A percentile compares a stretch with the other conserved stretches of the same genome.
Conservation (phyloP, 2,113 vertebrate species). For the Nipponia nippon region DNA sequence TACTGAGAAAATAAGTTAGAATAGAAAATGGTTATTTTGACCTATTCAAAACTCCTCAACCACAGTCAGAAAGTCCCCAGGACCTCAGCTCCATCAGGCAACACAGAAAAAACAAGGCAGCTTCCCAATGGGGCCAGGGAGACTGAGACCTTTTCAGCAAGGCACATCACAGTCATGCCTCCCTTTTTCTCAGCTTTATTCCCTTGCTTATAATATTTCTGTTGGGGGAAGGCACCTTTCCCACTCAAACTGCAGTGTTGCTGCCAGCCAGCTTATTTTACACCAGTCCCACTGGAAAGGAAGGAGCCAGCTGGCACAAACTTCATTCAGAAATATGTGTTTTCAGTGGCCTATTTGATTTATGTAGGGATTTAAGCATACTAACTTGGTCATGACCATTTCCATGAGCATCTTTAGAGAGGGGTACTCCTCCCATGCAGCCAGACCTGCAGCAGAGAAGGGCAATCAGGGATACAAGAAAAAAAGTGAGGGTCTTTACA, state of each 20-base stretch:
- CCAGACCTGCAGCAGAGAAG: slow-evolving; percentile 76
- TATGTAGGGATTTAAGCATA: neutral
- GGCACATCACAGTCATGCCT: neutral
- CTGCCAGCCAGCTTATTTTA: neutral
- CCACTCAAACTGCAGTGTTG: neutral
- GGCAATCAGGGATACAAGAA: neutral
- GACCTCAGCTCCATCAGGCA: accelerated
- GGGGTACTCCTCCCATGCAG: slow-evolving; percentile 96
- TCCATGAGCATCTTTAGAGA: slow-evolving; percentile 99
- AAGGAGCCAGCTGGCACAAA: neutral
- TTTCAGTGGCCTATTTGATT: neutral
- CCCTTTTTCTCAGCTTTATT: neutral
- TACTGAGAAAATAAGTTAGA: slow-evolving; percentile 68
- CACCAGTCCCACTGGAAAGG: neutral
- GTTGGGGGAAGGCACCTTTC: neutral
- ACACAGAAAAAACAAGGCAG: neutral
- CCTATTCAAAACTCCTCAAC: neutral
- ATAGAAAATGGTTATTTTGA: neutral
- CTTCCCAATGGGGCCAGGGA: neutral
- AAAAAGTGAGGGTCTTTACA: neutral
- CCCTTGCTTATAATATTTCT: neutral
- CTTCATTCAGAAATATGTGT: neutral
- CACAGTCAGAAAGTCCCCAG: neutral
- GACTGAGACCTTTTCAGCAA: neutral
- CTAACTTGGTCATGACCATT: slow-evolving; percentile 99